Evolutionary conservation across 1,140 invertebrate genomes (phyloP), one percentile per base, ranked within the genome.

Genomic region (Wasmannia auropunctata): DNA sequence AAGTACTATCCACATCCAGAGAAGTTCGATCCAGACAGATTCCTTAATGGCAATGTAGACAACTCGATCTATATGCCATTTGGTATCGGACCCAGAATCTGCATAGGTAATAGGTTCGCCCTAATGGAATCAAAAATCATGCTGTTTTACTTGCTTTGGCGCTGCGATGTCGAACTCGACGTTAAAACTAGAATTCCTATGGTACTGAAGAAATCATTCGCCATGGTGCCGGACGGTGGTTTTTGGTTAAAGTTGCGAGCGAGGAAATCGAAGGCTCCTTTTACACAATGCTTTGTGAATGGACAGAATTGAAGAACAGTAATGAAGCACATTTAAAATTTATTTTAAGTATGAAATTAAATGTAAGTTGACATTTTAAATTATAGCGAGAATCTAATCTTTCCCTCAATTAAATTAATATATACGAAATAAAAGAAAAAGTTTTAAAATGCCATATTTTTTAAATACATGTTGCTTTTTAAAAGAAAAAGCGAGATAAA

Each of bases 71-170:
- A 74, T 1, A 28, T 89, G 0, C 87, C 88, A 0, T 95, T 96
- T 51, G 95, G 95, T 4, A 25, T 94, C 1, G 95, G 95, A 1
- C 95, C 95, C 0, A 92, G 96, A 46, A 92, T 91, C 37, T 96
- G 96, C 80, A 95, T 96, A 40, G 95, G 94, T 83, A 92, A 93
- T 28, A 72, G 90, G 10, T 94, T 94, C 25, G 93, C 93, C 4
- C 34, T 94, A 3, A 58, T 94, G 62, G 89, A 92, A 70, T 37
- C 34, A 1, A 95, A 95, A 86, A n/a, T 87, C 0, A 14, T 93
- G 11, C 37, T 94, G 0, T 93, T 87, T n/a, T 58, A 93, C 67
- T 11, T 95, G 1, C 7, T 95, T 0, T 43, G 34, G 14, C 86
- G 83, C 3, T 94, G 92, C 16, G 87, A 89, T 11, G 31, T 94